Percentiles rank a stretch among this genome's conserved stretches.
phyloP scores from a whole-genome alignment of 2,797 vertebrate species.

The Anableps anableps region DNA sequence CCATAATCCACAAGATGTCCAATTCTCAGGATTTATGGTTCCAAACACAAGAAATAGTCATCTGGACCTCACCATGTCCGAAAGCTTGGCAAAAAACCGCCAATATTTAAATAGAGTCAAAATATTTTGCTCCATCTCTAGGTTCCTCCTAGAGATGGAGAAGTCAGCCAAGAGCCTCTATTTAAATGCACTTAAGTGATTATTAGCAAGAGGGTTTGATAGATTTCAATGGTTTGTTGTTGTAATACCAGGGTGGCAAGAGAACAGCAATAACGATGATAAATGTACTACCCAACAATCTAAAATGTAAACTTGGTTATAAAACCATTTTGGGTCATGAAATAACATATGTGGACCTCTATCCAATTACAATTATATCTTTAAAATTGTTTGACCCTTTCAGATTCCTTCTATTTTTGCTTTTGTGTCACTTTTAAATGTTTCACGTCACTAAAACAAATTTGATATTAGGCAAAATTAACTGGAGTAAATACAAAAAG shows the following conservation, averaged over 20 bases:
- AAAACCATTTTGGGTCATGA: neutral
- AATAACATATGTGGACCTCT: neutral
- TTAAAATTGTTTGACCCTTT: neutral
- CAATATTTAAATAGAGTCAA: neutral
- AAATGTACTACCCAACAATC: neutral
- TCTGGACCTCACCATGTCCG: neutral
- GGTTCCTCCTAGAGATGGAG: too few relatives aligned
- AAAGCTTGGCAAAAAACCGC: neutral
- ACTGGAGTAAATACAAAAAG: neutral
- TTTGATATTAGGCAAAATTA: neutral
- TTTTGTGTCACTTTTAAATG: neutral
- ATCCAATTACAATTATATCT: neutral
- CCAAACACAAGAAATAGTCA: neutral
- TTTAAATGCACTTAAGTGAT: neutral
- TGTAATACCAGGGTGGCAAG: neutral
- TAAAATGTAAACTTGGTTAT: neutral
- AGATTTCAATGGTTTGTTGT: neutral
- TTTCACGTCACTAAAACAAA: neutral
- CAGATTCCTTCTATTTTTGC: neutral
- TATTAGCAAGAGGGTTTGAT: neutral
- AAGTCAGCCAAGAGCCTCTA: neutral
- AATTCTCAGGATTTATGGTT: neutral
- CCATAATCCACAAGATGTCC: slow-evolving; percentile 16
- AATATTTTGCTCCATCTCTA: neutral
- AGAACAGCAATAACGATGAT: neutral